Base-by-base conservation (phyloP, 2,888 invertebrate species). In the Empis livida region DNA sequence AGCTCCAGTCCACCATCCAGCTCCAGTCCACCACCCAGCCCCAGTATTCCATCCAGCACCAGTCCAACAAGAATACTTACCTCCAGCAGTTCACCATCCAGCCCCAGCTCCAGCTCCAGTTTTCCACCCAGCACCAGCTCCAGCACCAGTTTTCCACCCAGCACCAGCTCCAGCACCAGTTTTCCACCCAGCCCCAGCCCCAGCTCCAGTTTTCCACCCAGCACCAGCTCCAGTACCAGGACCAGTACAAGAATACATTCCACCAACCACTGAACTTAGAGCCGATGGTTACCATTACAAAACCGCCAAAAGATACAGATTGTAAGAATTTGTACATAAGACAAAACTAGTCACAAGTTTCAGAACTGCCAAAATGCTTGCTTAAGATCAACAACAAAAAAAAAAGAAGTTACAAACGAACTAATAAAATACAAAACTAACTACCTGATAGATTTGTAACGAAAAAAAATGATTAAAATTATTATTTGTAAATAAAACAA, bases 111-210 rank as follows among this genome's bases (percentile, higher is more conserved):
- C 13, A 23, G 23, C 41, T 2, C 48, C 48, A 41, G 14, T 41
- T 27, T 41, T n/a, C 44, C 48, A 17, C 44, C 48, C 44, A 31
- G 40, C 45, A n/a, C 44, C 48, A 14, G 41, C 48, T 5, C 48
- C 48, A 20, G 35, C 44, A 9, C 48, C 48, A 35, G 17, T 14
- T 32, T 41, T 27, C 23, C 23, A 27, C 23, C n/a, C 41, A 27
- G 23, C 41, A 5, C 27, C 41, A 41, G 23, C 41, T 6, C 41
- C 41, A 27, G 27, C 23, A 23, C 41, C 41, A 41, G 9, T 5
- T 32, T 32, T 13, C 32, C 32, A 32, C 13, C 38, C 11, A 20
- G 13, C 41, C 13, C 23, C 20, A 15, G 23, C 20, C 5, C 39
- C 15, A 23, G 23, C 41, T 6, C 27, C 41, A 27, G 20, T 20